A percentile compares a stretch with the other conserved stretches of the same genome.
Conservation (phyloP, 2,888 invertebrate species). For the Melangyna quadrimaculata region DNA sequence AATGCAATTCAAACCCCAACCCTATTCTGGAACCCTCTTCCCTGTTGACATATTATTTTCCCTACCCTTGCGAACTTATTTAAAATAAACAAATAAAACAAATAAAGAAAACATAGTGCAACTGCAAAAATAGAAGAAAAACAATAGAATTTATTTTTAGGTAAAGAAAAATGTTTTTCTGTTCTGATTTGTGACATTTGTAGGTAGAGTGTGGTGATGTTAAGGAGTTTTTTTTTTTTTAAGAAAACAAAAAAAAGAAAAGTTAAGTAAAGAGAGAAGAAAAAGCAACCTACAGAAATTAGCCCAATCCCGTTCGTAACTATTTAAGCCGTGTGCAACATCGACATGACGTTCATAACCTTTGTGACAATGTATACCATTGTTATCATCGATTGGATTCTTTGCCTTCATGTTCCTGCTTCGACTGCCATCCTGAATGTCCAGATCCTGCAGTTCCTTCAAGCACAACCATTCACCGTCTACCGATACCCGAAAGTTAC, state of each 20-base stretch:
- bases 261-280: slow-evolving; percentile 68
- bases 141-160: slow-evolving; percentile 1
- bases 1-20: background rate
- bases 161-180: background rate
- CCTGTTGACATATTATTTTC: background rate
- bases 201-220: background rate
- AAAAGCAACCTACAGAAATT: slow-evolving; percentile 82
- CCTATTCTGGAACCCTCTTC: background rate
- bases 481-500: slow-evolving; percentile 98
- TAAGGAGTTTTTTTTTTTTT: background rate
- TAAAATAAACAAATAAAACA: background rate
- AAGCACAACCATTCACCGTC: slow-evolving; percentile 98
- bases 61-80: background rate
- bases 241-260: slow-evolving; percentile 18
- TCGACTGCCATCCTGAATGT: slow-evolving; percentile 85
- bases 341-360: slow-evolving; percentile 73
- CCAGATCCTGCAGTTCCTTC: slow-evolving; percentile 95
- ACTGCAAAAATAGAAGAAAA: background rate
- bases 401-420: slow-evolving; percentile 73
- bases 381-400: slow-evolving; percentile 68
- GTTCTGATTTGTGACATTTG: slow-evolving; percentile 10
- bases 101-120: background rate
- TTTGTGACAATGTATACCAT: slow-evolving; percentile 72
- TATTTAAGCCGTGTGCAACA: slow-evolving; percentile 78
- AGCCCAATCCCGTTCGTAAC: slow-evolving; percentile 78